These are phyloP conservation scores for Triplophysa siluroides DNA, from an alignment of 2,113 vertebrate species.

Conservation along the genomic window DNA sequence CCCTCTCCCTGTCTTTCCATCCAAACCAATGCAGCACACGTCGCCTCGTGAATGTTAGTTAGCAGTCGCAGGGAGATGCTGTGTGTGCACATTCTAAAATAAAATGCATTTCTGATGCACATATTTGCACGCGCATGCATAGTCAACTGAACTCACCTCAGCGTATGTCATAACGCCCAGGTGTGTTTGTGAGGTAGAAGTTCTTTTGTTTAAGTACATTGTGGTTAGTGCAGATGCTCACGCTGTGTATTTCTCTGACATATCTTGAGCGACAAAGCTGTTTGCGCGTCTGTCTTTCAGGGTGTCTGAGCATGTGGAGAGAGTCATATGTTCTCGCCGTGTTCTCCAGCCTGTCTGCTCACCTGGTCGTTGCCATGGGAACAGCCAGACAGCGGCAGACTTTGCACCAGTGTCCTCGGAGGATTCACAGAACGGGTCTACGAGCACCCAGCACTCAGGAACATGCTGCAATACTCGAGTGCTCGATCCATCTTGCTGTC, in stretches of 20 bases:
- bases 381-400: conserved; percentile 77
- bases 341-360: conserved; percentile 72
- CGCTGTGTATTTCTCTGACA: conserved; percentile 3
- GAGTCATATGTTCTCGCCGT: conserved; percentile 66
- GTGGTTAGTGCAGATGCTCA: neutral
- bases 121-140: neutral
- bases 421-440: conserved; percentile 66
- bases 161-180: neutral
- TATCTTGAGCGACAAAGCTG: neutral
- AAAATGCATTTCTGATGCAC: neutral
- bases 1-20: neutral
- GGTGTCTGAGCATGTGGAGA: conserved; percentile 62
- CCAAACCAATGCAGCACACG: neutral
- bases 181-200: neutral
- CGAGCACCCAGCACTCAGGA: conserved; percentile 28
- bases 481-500: neutral
- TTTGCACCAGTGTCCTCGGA: conserved; percentile 70
- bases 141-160: neutral
- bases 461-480: neutral
- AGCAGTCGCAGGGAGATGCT: neutral
- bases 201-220: neutral
- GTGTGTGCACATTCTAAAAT: conserved; percentile 9
- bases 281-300: conserved; percentile 34
- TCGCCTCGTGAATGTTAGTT: neutral
- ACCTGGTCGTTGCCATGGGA: conserved; percentile 82